Evolutionary conservation across 2,113 vertebrate species (phyloP), one percentile per base, ranked within the genome.

Genomic region (Panthera leo): DNA sequence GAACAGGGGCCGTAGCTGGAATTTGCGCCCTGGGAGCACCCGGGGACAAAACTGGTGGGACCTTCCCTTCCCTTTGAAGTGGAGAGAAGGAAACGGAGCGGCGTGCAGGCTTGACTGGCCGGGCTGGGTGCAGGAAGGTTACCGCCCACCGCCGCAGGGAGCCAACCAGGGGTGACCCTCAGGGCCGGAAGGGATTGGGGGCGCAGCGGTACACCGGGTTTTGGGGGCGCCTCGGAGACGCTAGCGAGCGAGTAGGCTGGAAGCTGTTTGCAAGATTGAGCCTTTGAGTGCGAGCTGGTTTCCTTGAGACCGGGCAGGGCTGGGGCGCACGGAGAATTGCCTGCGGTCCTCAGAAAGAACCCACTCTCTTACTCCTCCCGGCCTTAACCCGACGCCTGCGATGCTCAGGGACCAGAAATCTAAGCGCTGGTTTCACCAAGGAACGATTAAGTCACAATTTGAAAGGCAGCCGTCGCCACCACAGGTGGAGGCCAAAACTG

Each of bases 341-440:
- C 75, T 36, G 65, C 48, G 4, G 8, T 18, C 39, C 73, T 73
- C 31, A 14, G 83, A 55, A 82, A 55, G 48, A 55, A 18, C 29
- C n/a, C 48, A 27, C 8, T n/a, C 79, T 61, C 55, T 42, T 27
- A 7, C 14, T 75, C 29, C 42, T 39, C 70, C 29, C 1, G 27
- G 39, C 5, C 39, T 58, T 39, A 45, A 45, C 36, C 19, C 5
- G 4, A 45, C 3, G 15, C 25, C 45, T 29, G 88, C 25, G n/a
- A 29, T 73, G 29, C 29, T 5, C 3, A 0, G 19, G 36, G 16
- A 75, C 34, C 27, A 15, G 36, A 84, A 51, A 36, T 70, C 6
- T n/a, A 91, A 68, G 34, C 0, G 18, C 23, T n/a, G 27, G 16
- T 85, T 94, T 94, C 29, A 51, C 86, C n/a, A 96, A 89, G 73